These are phyloP conservation scores for Tringa solitaria DNA, from an alignment of 2,113 vertebrate genomes.

Conservation along the genomic window DNA sequence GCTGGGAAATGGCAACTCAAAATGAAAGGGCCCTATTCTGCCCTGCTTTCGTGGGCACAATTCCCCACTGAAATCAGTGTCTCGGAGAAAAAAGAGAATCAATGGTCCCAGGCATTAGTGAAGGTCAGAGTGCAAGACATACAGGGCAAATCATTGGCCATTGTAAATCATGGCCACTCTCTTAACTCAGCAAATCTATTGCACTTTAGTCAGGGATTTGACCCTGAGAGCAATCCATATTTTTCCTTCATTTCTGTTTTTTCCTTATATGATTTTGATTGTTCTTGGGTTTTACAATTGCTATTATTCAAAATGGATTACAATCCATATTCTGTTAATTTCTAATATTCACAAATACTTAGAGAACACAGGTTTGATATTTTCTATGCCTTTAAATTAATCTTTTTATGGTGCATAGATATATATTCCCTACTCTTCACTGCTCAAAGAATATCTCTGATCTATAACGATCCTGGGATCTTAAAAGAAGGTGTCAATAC, in stretches of 20 bases:
- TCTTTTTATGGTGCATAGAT: neutral
- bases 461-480: neutral
- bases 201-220: neutral
- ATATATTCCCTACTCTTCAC: neutral
- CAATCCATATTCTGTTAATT: neutral
- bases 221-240: neutral
- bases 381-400: neutral
- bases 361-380: neutral
- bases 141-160: neutral
- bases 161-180: constrained; percentile 27
- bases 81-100: constrained; percentile 30
- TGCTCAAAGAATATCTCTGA: neutral
- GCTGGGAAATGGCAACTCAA: neutral
- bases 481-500: neutral
- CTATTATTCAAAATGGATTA: neutral
- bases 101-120: neutral
- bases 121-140: constrained; percentile 31
- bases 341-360: neutral
- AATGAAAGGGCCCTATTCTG: neutral
- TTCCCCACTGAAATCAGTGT: constrained; percentile 1
- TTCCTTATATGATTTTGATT: neutral
- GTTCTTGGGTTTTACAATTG: accelerated
- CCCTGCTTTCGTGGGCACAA: neutral
- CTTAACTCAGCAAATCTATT: constrained; percentile 8
- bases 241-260: neutral